These are phyloP conservation scores for Remorina albescens DNA, from an alignment of 2,797 vertebrate genomes.

Conservation along the genomic window DNA sequence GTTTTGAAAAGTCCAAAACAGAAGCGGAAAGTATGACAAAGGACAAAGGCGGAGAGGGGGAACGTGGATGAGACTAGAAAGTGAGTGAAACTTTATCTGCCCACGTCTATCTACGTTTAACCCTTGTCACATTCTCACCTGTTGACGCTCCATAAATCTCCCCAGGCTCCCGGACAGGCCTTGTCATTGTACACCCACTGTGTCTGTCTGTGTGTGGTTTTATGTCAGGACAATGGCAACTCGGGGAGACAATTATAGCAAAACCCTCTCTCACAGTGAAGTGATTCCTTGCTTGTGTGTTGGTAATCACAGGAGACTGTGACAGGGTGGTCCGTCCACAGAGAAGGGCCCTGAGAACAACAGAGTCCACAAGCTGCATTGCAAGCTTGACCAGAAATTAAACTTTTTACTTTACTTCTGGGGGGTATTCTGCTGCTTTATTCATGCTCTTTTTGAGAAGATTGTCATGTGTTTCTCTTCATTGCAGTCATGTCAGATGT, in stretches of 20 bases:
- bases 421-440: background rate
- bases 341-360: no score
- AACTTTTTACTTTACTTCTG: no score
- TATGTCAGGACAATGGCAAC: conserved; percentile 57
- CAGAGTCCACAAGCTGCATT: no score
- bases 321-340: no score
- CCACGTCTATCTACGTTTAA: conserved; percentile 41
- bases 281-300: conserved; percentile 24
- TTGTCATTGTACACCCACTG: conserved; percentile 59
- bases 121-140: conserved; percentile 78
- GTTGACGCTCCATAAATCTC: conserved; percentile 71
- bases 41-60: conserved; percentile 1
- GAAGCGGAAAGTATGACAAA: conserved; percentile 14
- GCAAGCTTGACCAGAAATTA: no score
- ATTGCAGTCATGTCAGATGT: conserved; percentile 77
- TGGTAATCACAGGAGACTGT: conserved; percentile 39
- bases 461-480: conserved; percentile 7
- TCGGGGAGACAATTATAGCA: conserved; percentile 55
- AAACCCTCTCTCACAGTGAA: conserved; percentile 5
- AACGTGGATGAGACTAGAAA: conserved; percentile 28
- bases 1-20: background rate
- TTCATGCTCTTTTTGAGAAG: background rate
- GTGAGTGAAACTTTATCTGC: conserved; percentile 67
- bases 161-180: conserved; percentile 43
- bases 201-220: conserved; percentile 22